These are phyloP conservation scores for Drosophila varians DNA, from an alignment of 1,140 invertebrate species.

Conservation along the genomic window DNA sequence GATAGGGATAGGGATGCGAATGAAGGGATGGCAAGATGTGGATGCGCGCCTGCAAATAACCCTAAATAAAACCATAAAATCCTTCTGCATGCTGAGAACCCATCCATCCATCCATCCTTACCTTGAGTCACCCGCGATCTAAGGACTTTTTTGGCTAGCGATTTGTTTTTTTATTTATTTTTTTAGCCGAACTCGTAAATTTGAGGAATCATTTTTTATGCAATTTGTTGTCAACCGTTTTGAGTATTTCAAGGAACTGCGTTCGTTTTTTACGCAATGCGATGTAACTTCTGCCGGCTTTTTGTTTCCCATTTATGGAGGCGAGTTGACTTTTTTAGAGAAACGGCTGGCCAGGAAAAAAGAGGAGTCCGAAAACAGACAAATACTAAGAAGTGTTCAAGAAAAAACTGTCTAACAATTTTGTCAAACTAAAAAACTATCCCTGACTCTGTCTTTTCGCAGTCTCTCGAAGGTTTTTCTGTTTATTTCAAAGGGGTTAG, in stretches of 20 bases:
- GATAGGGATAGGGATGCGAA: neutral
- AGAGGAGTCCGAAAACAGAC: constrained; percentile 2
- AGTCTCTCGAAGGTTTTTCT: neutral
- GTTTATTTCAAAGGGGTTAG: constrained; percentile 59
- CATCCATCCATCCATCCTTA: constrained; percentile 39
- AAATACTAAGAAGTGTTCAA: constrained; percentile 41
- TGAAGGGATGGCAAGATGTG: neutral
- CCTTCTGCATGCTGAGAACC: constrained; percentile 77
- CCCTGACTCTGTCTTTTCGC: neutral
- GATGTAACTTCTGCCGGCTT: constrained; percentile 43
- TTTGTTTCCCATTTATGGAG: constrained; percentile 53
- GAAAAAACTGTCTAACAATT: neutral
- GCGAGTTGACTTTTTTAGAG: constrained; percentile 73
- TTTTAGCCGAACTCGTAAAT: constrained; percentile 73
- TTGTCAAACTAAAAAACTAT: neutral
- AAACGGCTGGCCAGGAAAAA: constrained; percentile 46
- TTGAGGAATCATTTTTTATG: constrained; percentile 75
- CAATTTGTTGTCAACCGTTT: constrained; percentile 70
- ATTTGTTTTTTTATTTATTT: constrained; percentile 42
- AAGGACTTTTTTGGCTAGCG: constrained; percentile 8
- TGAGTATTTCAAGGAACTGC: constrained; percentile 43
- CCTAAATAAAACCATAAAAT: constrained; percentile 83
- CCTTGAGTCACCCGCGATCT: constrained; percentile 47
- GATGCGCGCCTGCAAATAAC: constrained; percentile 56
- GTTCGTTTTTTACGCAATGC: constrained; percentile 79